phyloP scores from a whole-genome alignment of 2,113 vertebrate genomes.

The Cyanoderma ruficeps region DNA sequence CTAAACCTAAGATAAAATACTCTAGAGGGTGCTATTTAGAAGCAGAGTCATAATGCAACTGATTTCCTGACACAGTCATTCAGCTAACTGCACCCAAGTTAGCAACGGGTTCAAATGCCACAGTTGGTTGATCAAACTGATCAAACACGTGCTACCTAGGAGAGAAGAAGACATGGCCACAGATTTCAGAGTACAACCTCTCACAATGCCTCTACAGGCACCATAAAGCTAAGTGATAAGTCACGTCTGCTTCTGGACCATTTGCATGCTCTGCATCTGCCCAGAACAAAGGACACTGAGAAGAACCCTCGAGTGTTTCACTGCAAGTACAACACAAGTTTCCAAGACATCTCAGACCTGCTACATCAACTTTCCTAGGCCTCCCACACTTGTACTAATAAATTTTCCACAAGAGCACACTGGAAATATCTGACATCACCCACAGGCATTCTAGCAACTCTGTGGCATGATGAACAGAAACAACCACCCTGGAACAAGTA shows the following conservation, averaged over 20 bases:
- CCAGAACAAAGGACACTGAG: neutral
- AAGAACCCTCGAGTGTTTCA: neutral
- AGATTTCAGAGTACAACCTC: neutral
- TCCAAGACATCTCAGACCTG: neutral
- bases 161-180: neutral
- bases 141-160: neutral
- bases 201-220: neutral
- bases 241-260: fast-evolving
- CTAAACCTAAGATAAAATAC: neutral
- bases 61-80: neutral
- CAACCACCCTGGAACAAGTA: neutral
- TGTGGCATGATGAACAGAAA: neutral
- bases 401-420: neutral
- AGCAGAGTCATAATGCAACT: neutral
- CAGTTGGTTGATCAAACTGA: neutral
- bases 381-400: neutral
- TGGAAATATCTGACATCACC: neutral
- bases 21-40: neutral
- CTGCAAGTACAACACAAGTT: neutral
- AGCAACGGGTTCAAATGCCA: neutral
- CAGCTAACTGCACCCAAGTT: neutral
- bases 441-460: neutral
- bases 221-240: fast-evolving
- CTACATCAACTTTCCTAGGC: neutral
- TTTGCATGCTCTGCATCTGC: neutral